Base-by-base conservation (phyloP, 2,113 vertebrate species). In the Mola mola region DNA sequence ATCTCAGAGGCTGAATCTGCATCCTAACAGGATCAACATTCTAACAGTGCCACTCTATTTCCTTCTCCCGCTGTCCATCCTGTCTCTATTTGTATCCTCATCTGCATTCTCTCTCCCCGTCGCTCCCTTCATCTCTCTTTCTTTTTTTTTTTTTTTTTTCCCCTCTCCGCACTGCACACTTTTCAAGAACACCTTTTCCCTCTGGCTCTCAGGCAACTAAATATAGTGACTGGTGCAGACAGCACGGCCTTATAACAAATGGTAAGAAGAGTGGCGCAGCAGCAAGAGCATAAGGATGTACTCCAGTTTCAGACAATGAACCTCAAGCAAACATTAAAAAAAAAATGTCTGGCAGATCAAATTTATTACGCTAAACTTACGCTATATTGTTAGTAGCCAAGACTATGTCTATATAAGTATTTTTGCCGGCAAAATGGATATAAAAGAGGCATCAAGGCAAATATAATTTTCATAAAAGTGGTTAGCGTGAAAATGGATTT, bases 181-280 rank as follows among this genome's bases (percentile, higher is more conserved):
- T 87, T 80, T 81, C 67, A 70, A 84, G 85, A 85, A 84, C 85
- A 90, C 88, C 88, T 81, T 83, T 73, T 48, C 83, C 82, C 82
- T 62, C 65, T 13, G 85, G 87, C 84, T 87, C 76, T 26, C 31
- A 49, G 42, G 53, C 51, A 70, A 70, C 88, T 91, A 92, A 91
- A 91, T 91, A 91, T 92, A 92, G 90, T 43, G 72, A 68, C 73
- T 81, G 77, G 75, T 81, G 86, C 61, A 88, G 87, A 88, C 87
- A 90, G 81, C 86, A 66, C 63, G 17, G 74, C 79, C 83, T 61
- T 71, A 83, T 80, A 88, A 88, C 75, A 71, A 87, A 88, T 84
- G 84, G 66, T 67, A 78, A 78, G 74, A 75, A 76, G 75, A 81
- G 72, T 56, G 40, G 43, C 53, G 49, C 69, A 31, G 67, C 11